Evolutionary conservation across 2,113 vertebrate species (phyloP).

Genomic region (Strigops habroptila): DNA sequence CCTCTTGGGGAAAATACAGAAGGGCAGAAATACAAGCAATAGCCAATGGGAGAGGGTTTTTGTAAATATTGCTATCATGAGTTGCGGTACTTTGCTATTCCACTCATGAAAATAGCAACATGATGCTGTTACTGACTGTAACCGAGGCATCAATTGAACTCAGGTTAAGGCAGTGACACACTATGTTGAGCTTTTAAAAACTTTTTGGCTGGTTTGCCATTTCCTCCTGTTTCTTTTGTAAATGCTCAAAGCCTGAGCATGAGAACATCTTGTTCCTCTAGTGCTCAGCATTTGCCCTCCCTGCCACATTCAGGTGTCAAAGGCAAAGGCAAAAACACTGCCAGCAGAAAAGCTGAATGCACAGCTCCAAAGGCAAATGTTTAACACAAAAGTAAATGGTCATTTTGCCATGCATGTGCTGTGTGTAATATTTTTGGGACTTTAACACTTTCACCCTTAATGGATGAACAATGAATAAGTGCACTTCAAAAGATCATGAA

Average conservation of each 20-base stretch:
- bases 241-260: not conserved
- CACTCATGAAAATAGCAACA: not conserved
- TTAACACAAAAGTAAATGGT: not conserved
- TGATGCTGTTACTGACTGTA: not conserved
- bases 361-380: not conserved
- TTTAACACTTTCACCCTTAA: not conserved
- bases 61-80: not conserved
- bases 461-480: not conserved
- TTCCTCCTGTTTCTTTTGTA: not conserved
- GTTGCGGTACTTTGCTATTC: not conserved
- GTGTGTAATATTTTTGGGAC: not conserved
- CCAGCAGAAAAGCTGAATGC: not conserved
- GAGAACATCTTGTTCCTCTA: not conserved
- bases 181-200: not conserved
- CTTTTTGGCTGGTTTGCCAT: not conserved
- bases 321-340: not conserved
- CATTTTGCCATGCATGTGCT: not conserved
- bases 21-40: not conserved
- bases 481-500: not conserved
- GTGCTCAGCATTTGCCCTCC: not conserved
- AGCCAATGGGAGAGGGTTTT: not conserved
- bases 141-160: accelerated
- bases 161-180: not conserved
- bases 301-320: not conserved
- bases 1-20: not conserved